These are phyloP conservation scores for Acanthaster planci DNA, from an alignment of 35 echinoderm and acorn worm genomes.

Conservation along the genomic window DNA sequence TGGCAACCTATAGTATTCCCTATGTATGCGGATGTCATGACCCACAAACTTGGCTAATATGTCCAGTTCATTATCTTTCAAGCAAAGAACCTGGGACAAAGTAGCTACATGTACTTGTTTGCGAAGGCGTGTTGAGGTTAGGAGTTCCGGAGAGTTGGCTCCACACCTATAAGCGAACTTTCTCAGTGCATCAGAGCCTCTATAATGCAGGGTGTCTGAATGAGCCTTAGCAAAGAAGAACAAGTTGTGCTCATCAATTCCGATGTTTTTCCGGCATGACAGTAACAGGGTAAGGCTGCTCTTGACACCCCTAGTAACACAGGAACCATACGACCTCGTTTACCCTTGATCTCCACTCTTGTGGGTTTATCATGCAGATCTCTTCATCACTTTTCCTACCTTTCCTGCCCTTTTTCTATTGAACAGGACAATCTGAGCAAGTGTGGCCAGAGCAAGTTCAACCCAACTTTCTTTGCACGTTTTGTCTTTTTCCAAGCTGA, in stretches of 20 bases:
- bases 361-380: constrained; percentile 16
- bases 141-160: constrained; percentile 37
- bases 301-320: constrained; percentile 42
- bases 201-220: constrained; percentile 21
- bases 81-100: constrained; percentile 54
- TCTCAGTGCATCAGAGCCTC: constrained; percentile 48
- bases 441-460: constrained; percentile 51
- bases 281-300: constrained; percentile 24
- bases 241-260: constrained; percentile 29
- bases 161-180: constrained; percentile 35
- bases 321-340: constrained; percentile 43
- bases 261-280: constrained; percentile 21
- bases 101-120: constrained; percentile 67
- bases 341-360: constrained; percentile 62
- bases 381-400: constrained; percentile 38
- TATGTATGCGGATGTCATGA: constrained; percentile 63
- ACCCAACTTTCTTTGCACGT: constrained; percentile 23
- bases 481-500: not conserved
- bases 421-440: constrained; percentile 56
- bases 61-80: constrained; percentile 65
- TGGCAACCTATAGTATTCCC: constrained; percentile 69
- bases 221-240: constrained; percentile 42
- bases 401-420: constrained; percentile 59
- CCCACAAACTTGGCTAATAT: constrained; percentile 64
- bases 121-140: constrained; percentile 54